Base-by-base conservation (phyloP, 1,140 invertebrate genomes). In the Euglossa dilemma region DNA sequence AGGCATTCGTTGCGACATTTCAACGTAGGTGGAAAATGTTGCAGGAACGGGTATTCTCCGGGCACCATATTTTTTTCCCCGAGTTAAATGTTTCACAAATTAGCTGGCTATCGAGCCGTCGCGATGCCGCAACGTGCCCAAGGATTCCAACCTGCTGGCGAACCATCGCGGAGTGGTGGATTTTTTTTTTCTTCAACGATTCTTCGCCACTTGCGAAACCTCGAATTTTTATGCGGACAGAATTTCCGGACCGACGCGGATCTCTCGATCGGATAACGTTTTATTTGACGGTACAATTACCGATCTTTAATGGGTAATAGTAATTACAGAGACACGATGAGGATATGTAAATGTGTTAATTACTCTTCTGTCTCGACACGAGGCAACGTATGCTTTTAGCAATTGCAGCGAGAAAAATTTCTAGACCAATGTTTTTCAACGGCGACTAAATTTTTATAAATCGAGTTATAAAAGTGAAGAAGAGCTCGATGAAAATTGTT, bases 11-110 rank as follows among this genome's bases (percentile, higher is more conserved):
- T 80, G 79, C 79, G 28, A 80, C 79, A 74, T 50, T 36, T 14
- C 23, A 14, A 83, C 84, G 73, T 71, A 83, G 56, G 85, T 78
- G 85, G 81, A 77, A 82, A 72, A 64, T 67, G 52, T 52, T 50
- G 36, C 45, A 9, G 47, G 45, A 54, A 61, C n/a, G 28, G 47
- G 28, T 70, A 45, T 43, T 61, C 59, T 25, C 23, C 28, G 50
- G 9, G 56, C 56, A 71, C 12, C n/a, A 66, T 6, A 47, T 47
- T 47, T 25, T 47, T 25, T 47, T 69, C 4, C 20, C 6, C 20
- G 4, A 25, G 16, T 20, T 23, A 20, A 71, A 47, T 28, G 45
- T 71, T 71, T 52, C 47, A 52, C 47, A 71, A 71, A 71, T 47
- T 69, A 25, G 45, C n/a, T n/a, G 64, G 23, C 64, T n/a, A 69